phyloP scores from a whole-genome alignment of 2,113 vertebrate genomes.

The Caloenas nicobarica region DNA sequence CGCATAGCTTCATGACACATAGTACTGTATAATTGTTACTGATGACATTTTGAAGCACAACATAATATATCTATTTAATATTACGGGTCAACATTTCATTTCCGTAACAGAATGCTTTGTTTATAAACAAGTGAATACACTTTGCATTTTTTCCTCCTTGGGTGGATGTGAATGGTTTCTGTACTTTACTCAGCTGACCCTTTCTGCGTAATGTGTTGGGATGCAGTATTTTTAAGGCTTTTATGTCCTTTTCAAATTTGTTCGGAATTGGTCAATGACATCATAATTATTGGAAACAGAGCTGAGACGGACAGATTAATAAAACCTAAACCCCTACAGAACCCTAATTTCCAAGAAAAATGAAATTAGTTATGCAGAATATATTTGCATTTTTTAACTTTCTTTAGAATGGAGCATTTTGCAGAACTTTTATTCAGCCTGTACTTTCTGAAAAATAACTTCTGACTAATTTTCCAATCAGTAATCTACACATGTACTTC shows the following conservation, averaged over 20 bases:
- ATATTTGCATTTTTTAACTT: not conserved
- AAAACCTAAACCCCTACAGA: not conserved
- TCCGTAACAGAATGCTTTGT: not conserved
- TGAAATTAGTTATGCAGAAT: not conserved
- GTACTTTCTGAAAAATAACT: not conserved
- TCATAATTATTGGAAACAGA: not conserved
- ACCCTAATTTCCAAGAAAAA: not conserved
- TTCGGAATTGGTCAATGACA: not conserved
- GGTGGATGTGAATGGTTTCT: not conserved
- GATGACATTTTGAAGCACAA: not conserved
- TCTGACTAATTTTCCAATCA: not conserved
- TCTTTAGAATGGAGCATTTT: not conserved
- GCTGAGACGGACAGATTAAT: not conserved
- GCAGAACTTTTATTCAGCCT: not conserved
- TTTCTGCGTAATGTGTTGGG: rapidly evolving
- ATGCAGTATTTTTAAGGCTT: not conserved
- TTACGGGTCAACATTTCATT: not conserved
- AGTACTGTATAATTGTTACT: not conserved
- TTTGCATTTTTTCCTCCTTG: not conserved
- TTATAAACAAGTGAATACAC: not conserved
- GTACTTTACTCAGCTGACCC: not conserved
- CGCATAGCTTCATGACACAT: not conserved
- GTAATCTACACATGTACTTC: not conserved
- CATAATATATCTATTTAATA: not conserved
- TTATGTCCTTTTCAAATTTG: not conserved